Base-by-base conservation (phyloP, 2,797 vertebrate species). In the Poeciliopsis presidionis region DNA sequence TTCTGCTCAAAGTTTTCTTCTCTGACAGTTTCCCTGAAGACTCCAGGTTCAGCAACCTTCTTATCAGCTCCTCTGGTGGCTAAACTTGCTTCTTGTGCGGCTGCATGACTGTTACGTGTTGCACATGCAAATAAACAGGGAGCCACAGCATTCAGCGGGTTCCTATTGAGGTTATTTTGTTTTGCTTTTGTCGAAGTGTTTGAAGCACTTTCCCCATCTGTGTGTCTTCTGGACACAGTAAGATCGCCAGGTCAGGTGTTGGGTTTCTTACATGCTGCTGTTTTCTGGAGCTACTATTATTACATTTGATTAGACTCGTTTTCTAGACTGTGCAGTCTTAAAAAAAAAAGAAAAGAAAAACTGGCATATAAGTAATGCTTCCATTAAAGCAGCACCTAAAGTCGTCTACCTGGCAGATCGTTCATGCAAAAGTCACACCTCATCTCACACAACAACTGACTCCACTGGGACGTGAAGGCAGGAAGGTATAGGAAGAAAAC, bases 381-480 rank as follows among this genome's bases (percentile, higher is more conserved):
- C 36, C 63, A 41, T 41, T 25, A 39, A 22, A 25, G 7, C 63
- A 20, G 18, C 16, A 18, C 61, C n/a, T 36, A 18, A 0, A 65
- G 63, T 41, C 12, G 22, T n/a, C 65, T 7, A 7, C 65, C 39
- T 43, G 65, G 22, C 20, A 22, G 36, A 43, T n/a, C 41, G 1
- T 30, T 61, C 28, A 63, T 3, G 18, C 30, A 22, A 1, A 65
- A 65, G 33, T 14, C 7, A 11, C 20, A 28, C 77, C 65, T 75
- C 0, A 1, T 81, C 11, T 53, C 12, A 16, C 67, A 78, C n/a
- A 65, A 70, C 30, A 49, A 65, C 36, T 43, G 12, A 61, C 77
- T 84, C 85, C 46, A 51, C 25, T 63, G 61, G 76, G 49, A n/a
- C 13, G 0, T 14, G 28, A 33, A 65, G 75, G 33, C 6, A 36